Evolutionary conservation across 2,113 vertebrate species (phyloP).

Genomic region (Paramisgurnus dabryanus): DNA sequence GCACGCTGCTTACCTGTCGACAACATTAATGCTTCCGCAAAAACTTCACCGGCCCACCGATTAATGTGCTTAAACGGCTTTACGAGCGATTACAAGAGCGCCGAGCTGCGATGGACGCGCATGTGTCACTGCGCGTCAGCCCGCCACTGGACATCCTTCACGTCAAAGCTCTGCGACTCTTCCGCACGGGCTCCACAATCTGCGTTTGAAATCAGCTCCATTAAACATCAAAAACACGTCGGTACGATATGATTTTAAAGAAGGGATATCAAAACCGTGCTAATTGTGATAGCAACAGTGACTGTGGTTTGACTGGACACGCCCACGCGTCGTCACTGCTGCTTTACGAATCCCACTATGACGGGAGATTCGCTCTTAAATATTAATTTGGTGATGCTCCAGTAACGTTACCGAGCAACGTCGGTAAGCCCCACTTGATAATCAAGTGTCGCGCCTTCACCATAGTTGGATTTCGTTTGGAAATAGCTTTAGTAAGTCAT

Average conservation of each 20-base stretch:
- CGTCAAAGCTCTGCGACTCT: neutral
- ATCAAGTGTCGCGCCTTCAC: neutral
- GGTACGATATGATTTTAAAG: neutral
- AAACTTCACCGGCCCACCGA: constrained; percentile 14
- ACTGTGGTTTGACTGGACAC: constrained; percentile 19
- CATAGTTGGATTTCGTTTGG: neutral
- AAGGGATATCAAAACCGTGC: constrained; percentile 43
- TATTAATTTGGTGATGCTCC: neutral
- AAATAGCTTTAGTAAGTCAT: neutral
- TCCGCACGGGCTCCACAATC: neutral
- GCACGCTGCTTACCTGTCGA: constrained; percentile 45
- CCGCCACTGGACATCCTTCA: constrained; percentile 11
- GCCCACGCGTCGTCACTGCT: constrained; percentile 36
- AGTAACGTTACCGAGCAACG: neutral
- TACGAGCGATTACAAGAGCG: constrained; percentile 21
- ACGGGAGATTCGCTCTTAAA: neutral
- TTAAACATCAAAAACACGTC: neutral
- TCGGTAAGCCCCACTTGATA: neutral
- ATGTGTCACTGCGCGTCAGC: constrained; percentile 25
- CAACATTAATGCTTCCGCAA: constrained; percentile 50
- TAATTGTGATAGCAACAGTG: constrained; percentile 32
- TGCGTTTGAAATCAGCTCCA: constrained; percentile 3
- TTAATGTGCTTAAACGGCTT: constrained; percentile 5
- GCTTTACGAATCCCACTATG: neutral
- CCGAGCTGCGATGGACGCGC: constrained; percentile 7